Percentiles rank a stretch among this genome's conserved stretches.
phyloP scores from a whole-genome alignment of 1,140 invertebrate species.

The Drosophila kurseongensis region DNA sequence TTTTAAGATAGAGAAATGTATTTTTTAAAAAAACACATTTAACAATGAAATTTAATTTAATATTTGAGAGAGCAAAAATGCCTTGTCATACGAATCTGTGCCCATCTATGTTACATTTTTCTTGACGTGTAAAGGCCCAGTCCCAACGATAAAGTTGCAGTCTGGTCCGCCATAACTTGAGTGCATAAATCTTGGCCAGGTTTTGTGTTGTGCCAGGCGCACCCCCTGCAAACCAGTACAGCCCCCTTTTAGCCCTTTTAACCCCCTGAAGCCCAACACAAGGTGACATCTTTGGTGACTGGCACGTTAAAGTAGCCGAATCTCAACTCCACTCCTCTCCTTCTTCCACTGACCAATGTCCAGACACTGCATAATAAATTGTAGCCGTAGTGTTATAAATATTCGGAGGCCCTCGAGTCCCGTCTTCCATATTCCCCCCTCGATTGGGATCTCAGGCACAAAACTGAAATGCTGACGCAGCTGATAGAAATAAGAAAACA shows the following conservation, averaged over 20 bases:
- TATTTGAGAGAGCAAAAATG: too few species aligned
- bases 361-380: constrained; percentile 81
- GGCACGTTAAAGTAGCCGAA: constrained; percentile 53
- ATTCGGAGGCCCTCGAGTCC: constrained; percentile 34
- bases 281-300: constrained; percentile 80
- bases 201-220: constrained; percentile 18
- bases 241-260: not conserved
- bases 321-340: constrained; percentile 24
- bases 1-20: too few species aligned
- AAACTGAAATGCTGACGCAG: constrained; percentile 68
- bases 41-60: too few species aligned
- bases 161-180: constrained; percentile 72
- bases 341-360: constrained; percentile 19
- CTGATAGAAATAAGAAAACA: constrained; percentile 47
- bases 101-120: not conserved
- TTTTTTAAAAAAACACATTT: too few species aligned
- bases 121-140: constrained; percentile 13
- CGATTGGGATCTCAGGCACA: constrained; percentile 68
- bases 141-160: constrained; percentile 74
- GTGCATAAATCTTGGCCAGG: constrained; percentile 74
- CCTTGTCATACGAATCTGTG: too few species aligned
- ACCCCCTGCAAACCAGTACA: not conserved
- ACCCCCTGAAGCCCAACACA: constrained; percentile 10
- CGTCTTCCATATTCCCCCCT: not conserved
- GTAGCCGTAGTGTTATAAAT: constrained; percentile 78